A percentile compares a stretch with the other conserved stretches of the same genome.
These are phyloP conservation scores for Diorhabda carinulata DNA, from an alignment of 1,140 invertebrate genomes.

Conservation along the genomic window DNA sequence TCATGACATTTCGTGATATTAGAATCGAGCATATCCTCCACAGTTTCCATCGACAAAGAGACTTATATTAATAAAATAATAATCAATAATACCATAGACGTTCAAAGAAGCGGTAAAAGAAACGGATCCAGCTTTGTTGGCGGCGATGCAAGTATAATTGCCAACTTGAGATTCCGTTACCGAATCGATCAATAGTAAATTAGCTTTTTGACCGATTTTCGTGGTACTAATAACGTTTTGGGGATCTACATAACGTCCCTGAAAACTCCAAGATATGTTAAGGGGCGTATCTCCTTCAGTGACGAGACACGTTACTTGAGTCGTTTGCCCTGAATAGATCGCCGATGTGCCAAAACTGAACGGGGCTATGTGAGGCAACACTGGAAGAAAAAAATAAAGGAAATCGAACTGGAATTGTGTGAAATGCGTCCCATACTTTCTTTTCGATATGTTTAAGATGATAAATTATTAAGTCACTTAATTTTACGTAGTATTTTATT, in stretches of 20 bases:
- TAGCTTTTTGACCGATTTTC: conserved; percentile 64
- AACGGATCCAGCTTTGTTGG: conserved; percentile 49
- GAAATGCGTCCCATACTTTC: too few relatives aligned
- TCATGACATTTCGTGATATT: conserved; percentile 2
- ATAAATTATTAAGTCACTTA: too few relatives aligned
- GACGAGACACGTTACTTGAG: conserved; percentile 63
- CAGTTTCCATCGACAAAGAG: conserved; percentile 7
- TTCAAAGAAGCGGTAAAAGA: conserved; percentile 62
- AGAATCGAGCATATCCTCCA: conserved; percentile 10
- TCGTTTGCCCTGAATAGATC: conserved; percentile 69
- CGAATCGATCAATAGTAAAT: conserved; percentile 67
- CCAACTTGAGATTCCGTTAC: conserved; percentile 50
- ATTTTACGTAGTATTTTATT: too few relatives aligned
- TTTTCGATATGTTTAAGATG: too few relatives aligned
- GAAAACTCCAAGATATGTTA: conserved; percentile 60
- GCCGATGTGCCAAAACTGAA: conserved; percentile 59
- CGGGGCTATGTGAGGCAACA: conserved; percentile 57
- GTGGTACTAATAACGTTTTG: conserved; percentile 55
- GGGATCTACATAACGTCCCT: conserved; percentile 43
- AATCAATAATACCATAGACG: conserved; percentile 58
- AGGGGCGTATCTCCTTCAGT: conserved; percentile 62
- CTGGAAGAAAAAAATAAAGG: conserved; percentile 55
- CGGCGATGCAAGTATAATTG: conserved; percentile 56
- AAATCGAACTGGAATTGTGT: conserved; percentile 57
- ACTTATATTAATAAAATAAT: conserved; percentile 8